phyloP scores from a whole-genome alignment of 2,888 invertebrate genomes.

The Ischnura elegans region DNA sequence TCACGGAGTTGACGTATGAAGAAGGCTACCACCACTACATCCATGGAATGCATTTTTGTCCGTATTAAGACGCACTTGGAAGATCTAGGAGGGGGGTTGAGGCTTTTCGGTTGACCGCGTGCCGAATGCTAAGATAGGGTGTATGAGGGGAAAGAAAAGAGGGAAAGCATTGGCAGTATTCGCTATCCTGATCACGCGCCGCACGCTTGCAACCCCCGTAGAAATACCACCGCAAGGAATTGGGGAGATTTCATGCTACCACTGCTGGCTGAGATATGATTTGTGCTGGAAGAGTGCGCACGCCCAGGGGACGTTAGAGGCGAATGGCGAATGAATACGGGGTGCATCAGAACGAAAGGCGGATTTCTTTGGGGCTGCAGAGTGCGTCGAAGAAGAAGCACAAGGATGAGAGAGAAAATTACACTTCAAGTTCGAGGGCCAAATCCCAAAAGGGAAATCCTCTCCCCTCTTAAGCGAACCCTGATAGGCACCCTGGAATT shows the following conservation, averaged over 20 bases:
- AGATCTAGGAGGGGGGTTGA: neutral
- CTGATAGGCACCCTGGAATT: neutral
- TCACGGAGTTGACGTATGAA: too few relatives aligned
- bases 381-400: neutral
- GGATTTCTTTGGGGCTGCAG: neutral
- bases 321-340: neutral
- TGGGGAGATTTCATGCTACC: neutral
- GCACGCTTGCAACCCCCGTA: neutral
- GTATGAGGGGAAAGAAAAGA: neutral
- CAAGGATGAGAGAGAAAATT: conserved; percentile 3
- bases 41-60: too few relatives aligned
- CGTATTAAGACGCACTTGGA: too few relatives aligned
- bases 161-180: neutral
- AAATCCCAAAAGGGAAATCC: neutral
- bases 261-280: neutral
- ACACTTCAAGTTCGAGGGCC: neutral
- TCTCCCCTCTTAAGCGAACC: neutral
- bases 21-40: too few relatives aligned
- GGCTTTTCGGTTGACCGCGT: neutral
- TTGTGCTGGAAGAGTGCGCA: neutral
- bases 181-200: neutral
- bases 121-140: neutral
- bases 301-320: neutral
- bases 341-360: neutral
- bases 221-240: neutral